Conservation (phyloP, 1,140 invertebrate species). For the Olivierus martensii region DNA sequence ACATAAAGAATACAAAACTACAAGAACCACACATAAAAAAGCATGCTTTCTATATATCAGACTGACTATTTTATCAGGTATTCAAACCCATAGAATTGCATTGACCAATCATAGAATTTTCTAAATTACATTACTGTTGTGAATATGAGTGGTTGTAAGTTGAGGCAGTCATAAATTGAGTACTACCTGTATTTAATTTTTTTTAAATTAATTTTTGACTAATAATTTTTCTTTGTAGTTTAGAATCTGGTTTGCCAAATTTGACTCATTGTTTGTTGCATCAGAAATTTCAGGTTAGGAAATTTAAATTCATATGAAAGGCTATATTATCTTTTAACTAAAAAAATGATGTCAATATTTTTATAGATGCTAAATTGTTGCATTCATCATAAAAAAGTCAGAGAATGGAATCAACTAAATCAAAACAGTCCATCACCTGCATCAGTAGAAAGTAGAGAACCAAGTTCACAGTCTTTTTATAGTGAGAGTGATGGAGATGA, state of each 20-base stretch:
- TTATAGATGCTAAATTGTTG: slow-evolving; percentile 87
- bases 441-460: neutral
- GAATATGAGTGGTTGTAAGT: too few species aligned
- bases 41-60: too few species aligned
- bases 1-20: too few species aligned
- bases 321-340: slow-evolving; percentile 1
- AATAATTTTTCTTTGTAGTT: slow-evolving; percentile 43
- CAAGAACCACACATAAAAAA: too few species aligned
- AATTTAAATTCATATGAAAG: neutral
- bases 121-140: too few species aligned
- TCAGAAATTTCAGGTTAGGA: slow-evolving; percentile 63
- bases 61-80: too few species aligned
- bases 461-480: neutral
- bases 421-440: neutral
- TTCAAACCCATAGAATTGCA: too few species aligned
- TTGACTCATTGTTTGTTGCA: slow-evolving; percentile 77
- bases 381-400: slow-evolving; percentile 55
- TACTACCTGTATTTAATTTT: too few species aligned
- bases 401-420: slow-evolving; percentile 13
- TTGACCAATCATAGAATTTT: too few species aligned
- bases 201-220: too few species aligned
- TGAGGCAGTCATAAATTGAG: too few species aligned
- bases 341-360: neutral
- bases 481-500: slow-evolving; percentile 35
- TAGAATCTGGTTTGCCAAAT: slow-evolving; percentile 52